Base-by-base conservation (phyloP, 2,113 vertebrate species). In the Spheniscus mendiculus region DNA sequence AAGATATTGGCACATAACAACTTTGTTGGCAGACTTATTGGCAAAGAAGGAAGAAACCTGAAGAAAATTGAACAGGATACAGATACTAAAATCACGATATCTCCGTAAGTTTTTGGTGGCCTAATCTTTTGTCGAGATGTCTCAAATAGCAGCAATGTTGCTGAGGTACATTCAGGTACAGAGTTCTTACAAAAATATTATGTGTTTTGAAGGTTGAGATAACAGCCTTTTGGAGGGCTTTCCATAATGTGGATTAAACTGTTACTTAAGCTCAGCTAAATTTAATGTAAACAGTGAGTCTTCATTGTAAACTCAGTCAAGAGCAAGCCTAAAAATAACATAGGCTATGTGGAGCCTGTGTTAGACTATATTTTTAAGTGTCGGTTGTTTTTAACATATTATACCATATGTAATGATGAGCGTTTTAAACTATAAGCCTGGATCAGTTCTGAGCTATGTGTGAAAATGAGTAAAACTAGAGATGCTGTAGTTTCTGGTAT, bases 11-110 rank as follows among this genome's bases (percentile, higher is more conserved):
- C 99, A 88, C 99, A 99, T 97, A 99, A 99, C 98, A 99, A 99
- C 97, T 99, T 99, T 95, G 99, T 99, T 8, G 99, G 99, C 26
- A 98, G 99, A 71, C 98, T 99, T 76, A 99, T 99, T 96, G 99
- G 99, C 58, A 99, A 99, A 97, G 99, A 99, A 98, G 99, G 99
- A 92, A 99, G 99, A 90, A 99, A 99, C 96, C 98, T 99, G 95
- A 99, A 99, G 98, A 99, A 99, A 98, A 99, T 99, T 12, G 99
- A 99, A 58, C 99, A 99, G 94, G 99, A 99, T 93, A 99, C 99
- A 3, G 99, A 99, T 94, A 99, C 99, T 90, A 99, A 99, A 98
- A 99, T 99, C 98, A 99, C 99, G 7, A 99, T 99, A 98, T 99
- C 99, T 63, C 98, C 99, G 99, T 99, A 98, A 99, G 99, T 98